Base-by-base conservation (phyloP, 2,797 vertebrate species). In the Gymnoscopelus braueri region DNA sequence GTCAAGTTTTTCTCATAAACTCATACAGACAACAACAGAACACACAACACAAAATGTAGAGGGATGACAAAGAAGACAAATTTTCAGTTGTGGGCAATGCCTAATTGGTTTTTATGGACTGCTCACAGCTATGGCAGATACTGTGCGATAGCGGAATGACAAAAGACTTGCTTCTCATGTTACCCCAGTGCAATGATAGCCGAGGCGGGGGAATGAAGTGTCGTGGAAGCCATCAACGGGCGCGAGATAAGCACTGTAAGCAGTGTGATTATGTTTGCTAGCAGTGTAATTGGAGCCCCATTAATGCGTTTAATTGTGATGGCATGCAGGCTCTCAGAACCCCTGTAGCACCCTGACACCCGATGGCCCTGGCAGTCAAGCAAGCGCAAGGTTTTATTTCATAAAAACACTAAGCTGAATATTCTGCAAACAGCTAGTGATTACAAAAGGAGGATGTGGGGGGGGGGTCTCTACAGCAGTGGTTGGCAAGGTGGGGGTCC, bases 291-390 rank as follows among this genome's bases (percentile, higher is more conserved):
- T 87, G 80, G 74, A 88, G 77, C 66, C 74, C 78, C 79, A 84
- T 90, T 90, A 89, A 88, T 90, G 76, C 83, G 75, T 86, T 84
- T 91, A 90, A 91, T 90, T 91, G 90, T 87, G 78, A 79, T 76
- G 81, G 79, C 88, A 91, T 85, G 75, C 78, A 67, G 39, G 2
- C 39, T 35, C 32, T 2, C 39, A 75, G 84, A 79, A 79, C 78
- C 79, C 82, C 80, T 61, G 60, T 62, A 83, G 75, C 81, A 63
- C 74, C 58, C 60, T 12, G 24, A 49, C 26, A 48, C 63, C 68
- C 55, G 74, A 88, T 75, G 72, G 74, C 79, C 32, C 71, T 79
- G 75, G 85, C 85, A 82, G 68, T 73, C 8, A 61, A 9, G 19
- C 8, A 61, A 9, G 19, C 19, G 81, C 64, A 67, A 69, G 77